These are phyloP conservation scores for Schizopygopsis malacanthus DNA, from an alignment of 2,797 vertebrate genomes.

Conservation along the genomic window DNA sequence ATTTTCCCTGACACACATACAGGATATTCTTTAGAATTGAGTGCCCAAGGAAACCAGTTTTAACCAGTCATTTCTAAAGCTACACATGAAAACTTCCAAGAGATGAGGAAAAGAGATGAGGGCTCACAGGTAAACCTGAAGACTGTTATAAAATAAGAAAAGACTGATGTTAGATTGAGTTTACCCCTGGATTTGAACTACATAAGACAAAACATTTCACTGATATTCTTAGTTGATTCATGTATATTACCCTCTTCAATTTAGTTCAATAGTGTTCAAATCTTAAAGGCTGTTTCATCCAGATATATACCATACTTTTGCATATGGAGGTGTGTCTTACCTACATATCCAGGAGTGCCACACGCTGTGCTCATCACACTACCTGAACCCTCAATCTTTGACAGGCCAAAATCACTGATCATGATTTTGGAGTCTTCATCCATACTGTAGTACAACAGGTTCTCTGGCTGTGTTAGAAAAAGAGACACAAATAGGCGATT, in stretches of 20 bases:
- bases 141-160: background rate
- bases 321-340: slow-evolving; percentile 69
- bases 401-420: slow-evolving; percentile 98
- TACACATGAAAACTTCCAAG: background rate
- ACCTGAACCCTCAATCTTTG: slow-evolving; percentile 91
- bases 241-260: background rate
- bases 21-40: background rate
- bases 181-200: too few species aligned
- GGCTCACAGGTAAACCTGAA: background rate
- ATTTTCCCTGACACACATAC: background rate
- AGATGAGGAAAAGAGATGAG: background rate
- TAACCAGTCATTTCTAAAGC: slow-evolving; percentile 16
- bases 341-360: slow-evolving; percentile 95
- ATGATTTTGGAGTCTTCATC: slow-evolving; percentile 98
- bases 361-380: slow-evolving; percentile 97
- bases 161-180: background rate
- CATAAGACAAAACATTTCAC: background rate
- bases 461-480: slow-evolving; percentile 87
- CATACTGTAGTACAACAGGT: slow-evolving; percentile 95
- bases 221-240: background rate
- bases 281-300: background rate
- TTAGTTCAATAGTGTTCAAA: background rate
- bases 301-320: background rate
- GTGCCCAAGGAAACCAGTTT: too few species aligned
- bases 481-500: background rate